Conservation (phyloP, 2,888 invertebrate species). For the Tolmerus cingulatus region DNA sequence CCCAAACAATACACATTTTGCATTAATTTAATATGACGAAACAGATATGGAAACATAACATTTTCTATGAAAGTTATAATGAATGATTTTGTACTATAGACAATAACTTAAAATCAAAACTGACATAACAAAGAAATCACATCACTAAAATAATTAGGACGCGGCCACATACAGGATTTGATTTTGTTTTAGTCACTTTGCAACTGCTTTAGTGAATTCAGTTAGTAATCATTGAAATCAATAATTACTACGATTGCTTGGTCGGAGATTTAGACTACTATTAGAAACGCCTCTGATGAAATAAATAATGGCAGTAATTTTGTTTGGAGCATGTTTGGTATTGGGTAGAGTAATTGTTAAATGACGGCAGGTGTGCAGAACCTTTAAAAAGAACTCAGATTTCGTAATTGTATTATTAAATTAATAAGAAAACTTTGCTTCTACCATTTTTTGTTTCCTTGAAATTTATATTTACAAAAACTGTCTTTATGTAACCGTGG, state of each 20-base stretch:
- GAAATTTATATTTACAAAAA: not conserved
- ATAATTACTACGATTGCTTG: too few relatives aligned
- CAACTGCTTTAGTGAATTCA: not conserved
- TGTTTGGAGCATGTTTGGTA: not conserved
- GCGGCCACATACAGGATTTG: too few relatives aligned
- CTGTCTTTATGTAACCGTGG: not conserved
- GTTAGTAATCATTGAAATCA: too few relatives aligned
- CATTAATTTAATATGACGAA: not conserved
- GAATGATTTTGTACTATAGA: not conserved
- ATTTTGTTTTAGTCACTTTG: not conserved
- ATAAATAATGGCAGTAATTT: not conserved
- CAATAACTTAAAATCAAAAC: not conserved
- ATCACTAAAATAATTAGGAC: not conserved
- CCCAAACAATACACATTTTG: not conserved
- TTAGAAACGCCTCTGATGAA: not conserved
- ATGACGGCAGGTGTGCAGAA: not conserved
- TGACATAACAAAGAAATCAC: not conserved
- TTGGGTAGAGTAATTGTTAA: not conserved
- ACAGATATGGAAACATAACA: not conserved
- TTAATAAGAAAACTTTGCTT: not conserved
- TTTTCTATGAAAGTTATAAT: not conserved
- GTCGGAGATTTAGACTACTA: not conserved
- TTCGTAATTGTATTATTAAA: not conserved
- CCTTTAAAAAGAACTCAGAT: not conserved
- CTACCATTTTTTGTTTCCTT: not conserved